Conservation (phyloP, 2,797 vertebrate species). For the Amniataba percoides region DNA sequence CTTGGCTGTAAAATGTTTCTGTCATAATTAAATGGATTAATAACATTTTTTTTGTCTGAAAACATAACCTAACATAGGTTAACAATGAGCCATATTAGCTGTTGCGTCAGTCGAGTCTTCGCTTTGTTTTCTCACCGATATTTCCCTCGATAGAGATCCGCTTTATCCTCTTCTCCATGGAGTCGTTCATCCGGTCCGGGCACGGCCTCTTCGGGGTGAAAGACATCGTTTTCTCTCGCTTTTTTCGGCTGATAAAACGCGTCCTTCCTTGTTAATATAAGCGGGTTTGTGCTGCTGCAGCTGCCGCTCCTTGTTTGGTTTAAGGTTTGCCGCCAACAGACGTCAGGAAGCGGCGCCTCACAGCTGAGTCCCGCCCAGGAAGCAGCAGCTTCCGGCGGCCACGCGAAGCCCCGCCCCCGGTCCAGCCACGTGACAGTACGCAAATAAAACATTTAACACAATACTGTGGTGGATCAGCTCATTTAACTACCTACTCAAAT, state of each 20-base stretch:
- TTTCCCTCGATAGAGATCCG: slow-evolving; percentile 93
- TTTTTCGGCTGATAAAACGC: neutral
- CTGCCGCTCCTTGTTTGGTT: slow-evolving; percentile 6
- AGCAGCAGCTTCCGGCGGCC: slow-evolving; percentile 7
- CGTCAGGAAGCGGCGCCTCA: slow-evolving; percentile 26
- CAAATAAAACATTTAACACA: too few species aligned
- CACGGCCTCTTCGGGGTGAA: slow-evolving; percentile 86
- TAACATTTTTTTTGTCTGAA: neutral
- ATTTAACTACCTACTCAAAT: too few species aligned
- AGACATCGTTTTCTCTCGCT: slow-evolving; percentile 79
- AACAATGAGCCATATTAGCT: accelerated
- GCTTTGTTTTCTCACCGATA: slow-evolving; percentile 87
- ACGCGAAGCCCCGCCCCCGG: neutral
- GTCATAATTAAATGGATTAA: neutral
- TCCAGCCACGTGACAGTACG: too few species aligned
- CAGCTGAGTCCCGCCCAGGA: slow-evolving; percentile 47
- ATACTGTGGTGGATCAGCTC: too few species aligned
- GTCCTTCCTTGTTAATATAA: accelerated
- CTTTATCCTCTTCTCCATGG: slow-evolving; percentile 79
- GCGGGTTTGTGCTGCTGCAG: slow-evolving; percentile 3
- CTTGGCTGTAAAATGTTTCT: slow-evolving; percentile 6
- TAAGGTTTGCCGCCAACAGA: slow-evolving; percentile 63
- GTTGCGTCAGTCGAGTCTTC: accelerated
- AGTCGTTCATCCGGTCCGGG: slow-evolving; percentile 58
- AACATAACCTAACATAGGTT: accelerated